A percentile compares a stretch with the other conserved stretches of the same genome.
These are phyloP conservation scores for Caenorhabditis panamensis DNA, from an alignment of 2,888 invertebrate genomes.

Conservation along the genomic window DNA sequence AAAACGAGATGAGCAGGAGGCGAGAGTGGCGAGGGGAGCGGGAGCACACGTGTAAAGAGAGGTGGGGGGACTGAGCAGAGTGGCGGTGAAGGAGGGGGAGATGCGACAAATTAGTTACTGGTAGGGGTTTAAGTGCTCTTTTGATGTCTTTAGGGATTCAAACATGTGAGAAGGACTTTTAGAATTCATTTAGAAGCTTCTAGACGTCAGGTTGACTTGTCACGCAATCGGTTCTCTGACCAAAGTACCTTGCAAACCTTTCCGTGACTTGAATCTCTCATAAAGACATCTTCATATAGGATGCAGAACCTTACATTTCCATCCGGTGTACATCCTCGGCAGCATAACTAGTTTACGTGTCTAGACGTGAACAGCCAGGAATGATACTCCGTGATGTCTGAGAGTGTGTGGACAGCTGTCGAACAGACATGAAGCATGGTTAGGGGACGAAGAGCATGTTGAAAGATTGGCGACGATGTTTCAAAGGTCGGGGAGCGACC, in stretches of 20 bases:
- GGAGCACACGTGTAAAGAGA: slow-evolving; percentile 18
- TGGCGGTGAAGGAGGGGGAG: slow-evolving; percentile 1
- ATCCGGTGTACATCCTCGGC: neutral
- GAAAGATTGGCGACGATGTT: neutral
- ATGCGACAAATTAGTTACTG: slow-evolving; percentile 5
- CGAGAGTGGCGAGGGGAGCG: slow-evolving; percentile 8
- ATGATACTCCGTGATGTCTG: neutral
- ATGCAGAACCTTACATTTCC: neutral
- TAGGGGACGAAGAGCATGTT: neutral
- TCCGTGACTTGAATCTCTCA: no score
- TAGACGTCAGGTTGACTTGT: no score
- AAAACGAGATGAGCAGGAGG: slow-evolving; percentile 24
- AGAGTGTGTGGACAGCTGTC: slow-evolving; percentile 7
- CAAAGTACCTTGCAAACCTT: no score
- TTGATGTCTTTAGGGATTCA: neutral
- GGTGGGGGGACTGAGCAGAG: slow-evolving; percentile 2
- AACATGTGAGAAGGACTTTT: neutral
- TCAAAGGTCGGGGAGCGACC: neutral
- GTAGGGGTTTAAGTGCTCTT: neutral
- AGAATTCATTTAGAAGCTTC: no score
- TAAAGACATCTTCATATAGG: no score
- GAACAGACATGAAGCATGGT: neutral
- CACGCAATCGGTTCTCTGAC: neutral
- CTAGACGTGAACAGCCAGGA: slow-evolving; percentile 1
- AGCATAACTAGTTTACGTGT: slow-evolving; percentile 5